Base-by-base conservation (phyloP, 2,888 invertebrate species). In the Drosophila pullipes region DNA sequence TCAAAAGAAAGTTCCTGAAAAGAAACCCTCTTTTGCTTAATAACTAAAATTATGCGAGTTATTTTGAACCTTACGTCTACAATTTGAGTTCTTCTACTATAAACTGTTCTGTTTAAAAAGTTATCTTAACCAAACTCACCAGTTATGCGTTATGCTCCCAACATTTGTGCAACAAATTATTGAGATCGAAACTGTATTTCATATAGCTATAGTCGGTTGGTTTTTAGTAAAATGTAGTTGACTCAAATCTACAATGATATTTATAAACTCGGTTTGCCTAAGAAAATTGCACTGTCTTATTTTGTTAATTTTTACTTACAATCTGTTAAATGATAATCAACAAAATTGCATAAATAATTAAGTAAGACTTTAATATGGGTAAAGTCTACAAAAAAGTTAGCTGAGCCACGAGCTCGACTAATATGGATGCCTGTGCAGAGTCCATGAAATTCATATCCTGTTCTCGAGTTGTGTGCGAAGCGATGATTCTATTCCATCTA, bases 401-500 rank as follows among this genome's bases (percentile, higher is more conserved):
- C 3, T 47, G 16, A 22, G 47, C 22, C 22, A 16, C 16, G 9
- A 47, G 4, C 16, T 47, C 7, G 2, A 25, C 47, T 52, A 39
- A 61, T 68, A 61, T 39, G 35, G 55, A 47, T 47, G 22, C 22
- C 47, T 25, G 47, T 47, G 47, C 47, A n/a, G 41, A 39, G 28
- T 13, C 44, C 18, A 33, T 30, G 33, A 25, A 52, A 60, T 53
- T 61, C 44, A 58, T 58, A 37, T 59, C 63, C 71, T 39, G 49
- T 47, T 59, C 44, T 57, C 25, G 37, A 61, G 62, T 35, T 55
- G 69, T 69, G 76, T 66, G 25, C 31, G 57, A 57, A 22, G 35
- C 50, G 57, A 54, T 53, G 47, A 47, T 47, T 47, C 47, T 47
- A 47, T 47, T 47, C 47, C 83, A 59, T 66, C 81, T 66, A 69